These are phyloP conservation scores for Panthera uncia DNA, from an alignment of 2,113 vertebrate genomes.

Conservation along the genomic window DNA sequence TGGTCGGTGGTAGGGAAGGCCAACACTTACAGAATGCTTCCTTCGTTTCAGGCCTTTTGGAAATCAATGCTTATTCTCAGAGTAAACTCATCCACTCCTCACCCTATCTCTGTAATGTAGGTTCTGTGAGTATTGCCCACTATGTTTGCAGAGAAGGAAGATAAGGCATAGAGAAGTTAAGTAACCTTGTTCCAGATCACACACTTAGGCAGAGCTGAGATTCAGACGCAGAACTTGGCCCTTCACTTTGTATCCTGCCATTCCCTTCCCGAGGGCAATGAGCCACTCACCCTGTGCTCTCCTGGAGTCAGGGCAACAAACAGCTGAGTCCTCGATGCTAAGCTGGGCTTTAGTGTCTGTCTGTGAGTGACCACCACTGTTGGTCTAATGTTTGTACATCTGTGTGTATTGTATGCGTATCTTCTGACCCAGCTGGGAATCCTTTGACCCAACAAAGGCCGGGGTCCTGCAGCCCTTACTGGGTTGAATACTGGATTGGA, in stretches of 20 bases:
- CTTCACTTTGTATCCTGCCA: not conserved
- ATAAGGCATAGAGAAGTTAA: not conserved
- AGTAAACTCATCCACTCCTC: not conserved
- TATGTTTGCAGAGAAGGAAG: not conserved
- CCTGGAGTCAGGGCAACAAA: not conserved
- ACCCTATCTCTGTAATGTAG: not conserved
- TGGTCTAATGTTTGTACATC: not conserved
- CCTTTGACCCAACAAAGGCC: not conserved
- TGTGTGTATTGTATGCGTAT: not conserved
- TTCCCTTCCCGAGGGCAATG: not conserved
- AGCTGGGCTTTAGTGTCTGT: not conserved
- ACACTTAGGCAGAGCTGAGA: not conserved
- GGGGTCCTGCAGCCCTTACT: not conserved
- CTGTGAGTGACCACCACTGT: rapidly evolving
- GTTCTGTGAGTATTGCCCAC: too few relatives aligned
- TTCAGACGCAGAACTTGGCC: not conserved
- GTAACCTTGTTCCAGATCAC: not conserved
- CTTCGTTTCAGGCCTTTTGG: not conserved
- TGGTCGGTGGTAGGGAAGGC: not conserved
- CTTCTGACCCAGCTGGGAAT: not conserved
- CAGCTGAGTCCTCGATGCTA: not conserved
- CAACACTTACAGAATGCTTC: rapidly evolving
- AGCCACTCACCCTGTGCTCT: rapidly evolving
- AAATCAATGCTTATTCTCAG: not conserved
- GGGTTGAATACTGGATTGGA: not conserved